A percentile compares a stretch with the other conserved stretches of the same genome.
phyloP scores from a whole-genome alignment of 2,113 vertebrate genomes.

The Pollimyrus isidori region DNA sequence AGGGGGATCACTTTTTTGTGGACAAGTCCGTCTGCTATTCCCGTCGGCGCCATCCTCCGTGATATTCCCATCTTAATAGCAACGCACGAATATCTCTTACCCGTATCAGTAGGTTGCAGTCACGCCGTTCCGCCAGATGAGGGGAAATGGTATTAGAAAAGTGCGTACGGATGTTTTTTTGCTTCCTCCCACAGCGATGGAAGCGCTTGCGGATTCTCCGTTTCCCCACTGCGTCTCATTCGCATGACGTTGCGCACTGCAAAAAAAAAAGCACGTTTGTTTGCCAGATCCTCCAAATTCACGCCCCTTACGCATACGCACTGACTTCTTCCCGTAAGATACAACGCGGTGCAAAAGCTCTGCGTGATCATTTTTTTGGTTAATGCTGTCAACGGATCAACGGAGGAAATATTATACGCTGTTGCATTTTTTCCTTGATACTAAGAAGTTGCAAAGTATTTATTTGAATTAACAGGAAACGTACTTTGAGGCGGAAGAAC shows the following conservation, averaged over 20 bases:
- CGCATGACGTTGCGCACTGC: conserved; percentile 44
- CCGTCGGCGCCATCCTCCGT: neutral
- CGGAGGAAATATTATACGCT: neutral
- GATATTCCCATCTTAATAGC: neutral
- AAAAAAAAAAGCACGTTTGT: conserved; percentile 27
- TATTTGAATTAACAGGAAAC: neutral
- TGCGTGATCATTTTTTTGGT: neutral
- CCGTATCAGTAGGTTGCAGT: conserved; percentile 26
- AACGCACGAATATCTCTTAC: conserved; percentile 44
- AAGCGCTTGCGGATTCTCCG: conserved; percentile 28
- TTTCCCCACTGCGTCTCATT: conserved; percentile 39
- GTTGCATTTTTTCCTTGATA: neutral
- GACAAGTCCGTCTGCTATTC: conserved; percentile 30
- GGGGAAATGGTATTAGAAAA: conserved; percentile 23
- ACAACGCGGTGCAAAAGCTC: neutral
- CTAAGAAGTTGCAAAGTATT: neutral
- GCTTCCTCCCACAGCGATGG: conserved; percentile 53
- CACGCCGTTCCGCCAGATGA: conserved; percentile 18
- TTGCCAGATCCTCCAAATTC: conserved; percentile 30
- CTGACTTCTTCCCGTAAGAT: neutral
- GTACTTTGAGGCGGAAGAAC: neutral
- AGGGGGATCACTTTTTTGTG: conserved; percentile 24
- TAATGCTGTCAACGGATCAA: neutral
- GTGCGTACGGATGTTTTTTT: conserved; percentile 40
- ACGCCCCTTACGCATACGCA: conserved; percentile 34